Evolutionary conservation across 1,140 invertebrate species (phyloP), one percentile per base, ranked within the genome.

Genomic region (Aleiodes sp.): DNA sequence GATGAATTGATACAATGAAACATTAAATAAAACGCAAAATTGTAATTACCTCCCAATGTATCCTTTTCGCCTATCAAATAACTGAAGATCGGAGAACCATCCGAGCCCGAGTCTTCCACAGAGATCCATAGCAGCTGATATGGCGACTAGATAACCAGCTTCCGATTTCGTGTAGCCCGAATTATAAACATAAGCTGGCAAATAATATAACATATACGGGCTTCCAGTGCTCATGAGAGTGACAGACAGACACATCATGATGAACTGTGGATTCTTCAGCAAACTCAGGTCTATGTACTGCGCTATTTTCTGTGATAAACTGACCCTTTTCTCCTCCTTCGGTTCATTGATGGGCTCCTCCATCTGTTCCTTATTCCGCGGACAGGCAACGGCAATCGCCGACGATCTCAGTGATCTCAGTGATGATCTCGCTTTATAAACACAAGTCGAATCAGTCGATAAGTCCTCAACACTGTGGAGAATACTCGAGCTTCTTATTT

Each of bases 141-240:
- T 90, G 0, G 92, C 92, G 12, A 93, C 91, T 59, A 93, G 82
- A 57, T 89, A 90, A 26, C 91, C 91, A 12, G 91, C 91, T 68
- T 92, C 89, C 2, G 90, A 87, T 75, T 92, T 92, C 4, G 87
- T 89, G 67, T 92, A 91, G 1, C 91, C 91, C n/a, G 85, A 85
- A 0, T 88, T 87, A 12, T 91, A 88, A 0, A 91, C 91, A 75
- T 92, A 92, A 0, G 92, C 91, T 1, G 92, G 92, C 43, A 93
- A 79, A 78, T 92, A 93, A 76, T 93, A 92, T 4, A 93, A 78
- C 80, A 92, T 90, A 75, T 93, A 93, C 0, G 92, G 92, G 19
- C 91, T 92, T 4, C 92, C 92, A 3, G 91, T 91, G 0, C 92
- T 92, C 91, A 93, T 93, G 1, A 93, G 84, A 4, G 89, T 91